These are phyloP conservation scores for Pachyramphus minor DNA, from an alignment of 2,113 vertebrate species.

Conservation along the genomic window DNA sequence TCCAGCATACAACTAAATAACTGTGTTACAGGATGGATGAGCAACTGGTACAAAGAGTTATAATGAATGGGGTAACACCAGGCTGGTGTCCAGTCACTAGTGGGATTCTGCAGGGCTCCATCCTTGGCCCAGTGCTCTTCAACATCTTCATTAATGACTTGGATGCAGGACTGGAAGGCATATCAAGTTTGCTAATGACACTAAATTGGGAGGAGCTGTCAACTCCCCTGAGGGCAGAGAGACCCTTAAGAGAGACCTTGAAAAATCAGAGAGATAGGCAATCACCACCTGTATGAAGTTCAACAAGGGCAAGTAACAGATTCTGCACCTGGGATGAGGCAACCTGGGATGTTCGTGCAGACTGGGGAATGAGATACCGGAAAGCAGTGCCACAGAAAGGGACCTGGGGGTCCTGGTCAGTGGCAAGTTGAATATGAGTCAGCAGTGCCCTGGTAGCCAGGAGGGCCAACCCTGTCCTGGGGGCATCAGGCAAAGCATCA, in stretches of 20 bases:
- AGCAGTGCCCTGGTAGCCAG: background rate
- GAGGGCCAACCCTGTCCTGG: background rate
- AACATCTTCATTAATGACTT: no score
- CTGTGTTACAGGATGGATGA: accelerated
- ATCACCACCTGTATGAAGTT: background rate
- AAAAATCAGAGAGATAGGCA: background rate
- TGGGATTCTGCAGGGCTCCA: background rate
- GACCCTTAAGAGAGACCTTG: background rate
- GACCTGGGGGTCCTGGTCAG: no score
- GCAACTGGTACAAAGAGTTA: background rate
- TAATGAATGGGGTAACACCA: background rate
- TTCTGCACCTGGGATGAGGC: background rate
- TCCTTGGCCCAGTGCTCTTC: background rate
- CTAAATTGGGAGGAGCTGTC: background rate
- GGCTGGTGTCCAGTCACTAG: background rate
- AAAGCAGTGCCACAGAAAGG: background rate
- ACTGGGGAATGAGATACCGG: background rate
- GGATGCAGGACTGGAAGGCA: background rate
- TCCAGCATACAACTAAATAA: background rate
- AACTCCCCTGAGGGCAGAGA: accelerated
- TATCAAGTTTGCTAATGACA: background rate
- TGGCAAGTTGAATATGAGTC: background rate
- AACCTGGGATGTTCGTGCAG: background rate
- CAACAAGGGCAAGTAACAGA: background rate
- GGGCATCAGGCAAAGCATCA: background rate